phyloP scores from a whole-genome alignment of 2,113 vertebrate species.

The Aptenodytes patagonicus region DNA sequence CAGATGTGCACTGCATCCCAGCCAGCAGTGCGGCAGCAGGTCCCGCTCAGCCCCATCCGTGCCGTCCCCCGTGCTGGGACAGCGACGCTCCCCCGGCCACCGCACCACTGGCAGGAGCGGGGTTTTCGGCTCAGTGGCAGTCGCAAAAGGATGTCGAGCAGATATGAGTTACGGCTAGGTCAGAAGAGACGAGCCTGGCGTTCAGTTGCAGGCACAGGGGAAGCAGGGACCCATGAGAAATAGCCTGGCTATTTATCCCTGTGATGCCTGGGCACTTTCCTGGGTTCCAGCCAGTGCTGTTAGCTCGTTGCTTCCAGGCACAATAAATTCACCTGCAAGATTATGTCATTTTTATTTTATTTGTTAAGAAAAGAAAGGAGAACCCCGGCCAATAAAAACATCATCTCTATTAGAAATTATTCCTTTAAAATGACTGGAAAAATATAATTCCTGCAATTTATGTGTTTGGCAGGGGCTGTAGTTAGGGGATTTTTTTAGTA shows the following conservation, averaged over 20 bases:
- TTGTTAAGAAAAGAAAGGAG: slow-evolving; percentile 14
- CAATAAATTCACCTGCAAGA: slow-evolving; percentile 8
- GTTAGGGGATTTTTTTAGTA: neutral
- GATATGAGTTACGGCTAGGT: neutral
- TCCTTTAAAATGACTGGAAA: slow-evolving; percentile 33
- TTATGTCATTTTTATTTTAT: neutral
- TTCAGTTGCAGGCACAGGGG: neutral
- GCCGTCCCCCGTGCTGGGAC: neutral
- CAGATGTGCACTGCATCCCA: neutral
- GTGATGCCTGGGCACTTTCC: neutral
- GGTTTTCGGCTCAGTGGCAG: neutral
- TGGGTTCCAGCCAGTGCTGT: neutral
- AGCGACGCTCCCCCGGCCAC: fast-evolving
- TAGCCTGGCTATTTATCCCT: neutral
- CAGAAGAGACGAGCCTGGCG: neutral
- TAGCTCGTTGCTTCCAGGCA: neutral
- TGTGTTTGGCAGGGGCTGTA: neutral
- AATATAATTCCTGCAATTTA: neutral
- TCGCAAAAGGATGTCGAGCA: neutral
- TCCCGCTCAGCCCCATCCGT: fast-evolving
- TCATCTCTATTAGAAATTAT: slow-evolving; percentile 15
- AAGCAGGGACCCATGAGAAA: neutral
- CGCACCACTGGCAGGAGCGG: fast-evolving
- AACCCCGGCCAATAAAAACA: neutral
- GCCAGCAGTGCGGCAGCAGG: neutral